Evolutionary conservation across 2,797 vertebrate species (phyloP), one percentile per base, ranked within the genome.

Genomic region (Xenopus petersii): DNA sequence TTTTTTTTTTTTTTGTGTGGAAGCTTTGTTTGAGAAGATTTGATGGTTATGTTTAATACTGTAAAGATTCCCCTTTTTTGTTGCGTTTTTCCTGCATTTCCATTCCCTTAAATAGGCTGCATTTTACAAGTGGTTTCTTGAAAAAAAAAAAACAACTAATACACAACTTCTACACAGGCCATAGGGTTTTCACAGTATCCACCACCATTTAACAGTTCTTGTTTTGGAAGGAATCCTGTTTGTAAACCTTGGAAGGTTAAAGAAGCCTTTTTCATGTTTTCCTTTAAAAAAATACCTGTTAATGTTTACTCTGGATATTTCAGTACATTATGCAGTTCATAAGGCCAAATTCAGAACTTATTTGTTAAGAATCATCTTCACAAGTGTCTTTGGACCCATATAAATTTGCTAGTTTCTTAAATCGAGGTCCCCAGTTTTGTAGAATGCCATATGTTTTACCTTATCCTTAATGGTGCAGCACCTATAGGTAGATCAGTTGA

Each of bases 351-450:
- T 87, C 86, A 79, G 82, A 87, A 84, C 65, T 71, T 89, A 90
- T 88, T 85, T 90, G 94, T 98, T 98, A 98, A 93, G 95, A 98
- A 92, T 97, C 95, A 2, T 98, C 95, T 85, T 95, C 87, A 59
- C 91, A 94, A 87, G 91, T 95, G 93, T 99, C 96, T 98, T 98
- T 99, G 93, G 96, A 96, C 89, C 96, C 97, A 70, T 98, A 99
- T 85, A 99, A 94, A 89, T 98, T 97, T 46, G 97, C 97, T 88
- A 99, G 92, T 94, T 94, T 97, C 94, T 95, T 98, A 92, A 99
- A 99, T 71, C 97, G 92, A 59, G 97, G 97, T 87, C 97, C 97
- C 97, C 97, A 99, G 47, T 96, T 98, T 89, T 98, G 96, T 93
- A 99, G 95, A 93, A n/a, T n/a, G 21, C 21, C 21, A 21, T 21